Evolutionary conservation across 2,797 vertebrate species (phyloP).

Genomic region (Nyctibius grandis): DNA sequence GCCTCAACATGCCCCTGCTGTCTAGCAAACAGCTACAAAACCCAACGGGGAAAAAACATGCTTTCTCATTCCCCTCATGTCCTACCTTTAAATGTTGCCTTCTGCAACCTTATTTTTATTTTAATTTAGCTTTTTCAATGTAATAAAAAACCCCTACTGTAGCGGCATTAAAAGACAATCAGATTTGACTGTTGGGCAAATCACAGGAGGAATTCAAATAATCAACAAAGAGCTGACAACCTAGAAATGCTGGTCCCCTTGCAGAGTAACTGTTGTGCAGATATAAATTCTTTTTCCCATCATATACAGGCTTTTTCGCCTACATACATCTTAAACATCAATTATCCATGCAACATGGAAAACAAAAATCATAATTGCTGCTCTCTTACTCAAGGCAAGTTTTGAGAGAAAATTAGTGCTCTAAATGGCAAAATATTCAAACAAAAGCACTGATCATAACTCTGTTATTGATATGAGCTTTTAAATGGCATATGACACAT

Average conservation of each 20-base stretch:
- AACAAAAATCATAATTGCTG: background rate
- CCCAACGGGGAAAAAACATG: background rate
- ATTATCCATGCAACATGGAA: background rate
- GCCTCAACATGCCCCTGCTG: background rate
- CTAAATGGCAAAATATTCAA: background rate
- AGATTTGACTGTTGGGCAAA: background rate
- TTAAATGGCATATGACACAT: conserved; percentile 24
- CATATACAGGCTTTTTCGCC: background rate
- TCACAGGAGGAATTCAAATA: background rate
- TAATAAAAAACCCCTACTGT: background rate
- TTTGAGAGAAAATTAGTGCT: background rate
- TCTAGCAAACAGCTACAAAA: background rate
- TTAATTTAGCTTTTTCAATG: background rate
- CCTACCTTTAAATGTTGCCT: background rate
- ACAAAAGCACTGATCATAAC: background rate
- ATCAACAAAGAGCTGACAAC: background rate
- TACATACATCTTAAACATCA: background rate
- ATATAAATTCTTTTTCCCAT: background rate
- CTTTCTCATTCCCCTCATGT: background rate
- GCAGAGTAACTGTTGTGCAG: background rate
- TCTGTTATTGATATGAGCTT: background rate
- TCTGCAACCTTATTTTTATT: background rate
- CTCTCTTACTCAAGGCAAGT: background rate
- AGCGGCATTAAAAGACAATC: background rate
- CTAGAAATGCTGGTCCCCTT: background rate